Evolutionary conservation across 1,140 invertebrate genomes (phyloP).

Genomic region (Drosophila ercepeae): DNA sequence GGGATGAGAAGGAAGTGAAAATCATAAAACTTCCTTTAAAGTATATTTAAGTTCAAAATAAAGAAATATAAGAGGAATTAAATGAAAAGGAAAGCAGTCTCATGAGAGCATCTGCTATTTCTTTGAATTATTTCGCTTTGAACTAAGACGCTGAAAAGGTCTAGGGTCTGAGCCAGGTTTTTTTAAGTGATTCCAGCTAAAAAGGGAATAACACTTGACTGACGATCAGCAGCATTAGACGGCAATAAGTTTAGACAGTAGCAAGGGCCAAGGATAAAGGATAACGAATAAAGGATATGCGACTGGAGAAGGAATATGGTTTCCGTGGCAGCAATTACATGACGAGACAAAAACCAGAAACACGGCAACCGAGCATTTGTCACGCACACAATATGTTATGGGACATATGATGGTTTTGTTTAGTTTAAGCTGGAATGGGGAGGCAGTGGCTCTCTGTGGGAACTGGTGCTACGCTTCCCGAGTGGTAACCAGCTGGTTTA

Average conservation of each 20-base stretch:
- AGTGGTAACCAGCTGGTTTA: constrained; percentile 55
- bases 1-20: neutral
- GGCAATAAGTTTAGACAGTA: constrained; percentile 18
- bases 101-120: neutral
- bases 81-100: neutral
- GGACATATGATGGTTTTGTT: constrained; percentile 3
- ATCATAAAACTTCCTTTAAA: neutral
- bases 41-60: neutral
- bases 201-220: constrained; percentile 20
- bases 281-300: constrained; percentile 27
- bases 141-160: neutral
- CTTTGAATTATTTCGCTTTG: neutral
- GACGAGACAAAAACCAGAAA: constrained; percentile 55
- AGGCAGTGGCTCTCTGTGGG: neutral
- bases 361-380: constrained; percentile 66
- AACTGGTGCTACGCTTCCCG: constrained; percentile 6
- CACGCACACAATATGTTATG: constrained; percentile 59
- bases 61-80: neutral
- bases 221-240: constrained; percentile 32
- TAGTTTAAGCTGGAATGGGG: neutral
- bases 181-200: constrained; percentile 1
- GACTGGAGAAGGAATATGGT: constrained; percentile 21
- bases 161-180: neutral
- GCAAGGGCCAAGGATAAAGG: constrained; percentile 38
- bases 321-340: constrained; percentile 64